Evolutionary conservation across 2,797 vertebrate species (phyloP).

Genomic region (Amblyopsis hoosieri): DNA sequence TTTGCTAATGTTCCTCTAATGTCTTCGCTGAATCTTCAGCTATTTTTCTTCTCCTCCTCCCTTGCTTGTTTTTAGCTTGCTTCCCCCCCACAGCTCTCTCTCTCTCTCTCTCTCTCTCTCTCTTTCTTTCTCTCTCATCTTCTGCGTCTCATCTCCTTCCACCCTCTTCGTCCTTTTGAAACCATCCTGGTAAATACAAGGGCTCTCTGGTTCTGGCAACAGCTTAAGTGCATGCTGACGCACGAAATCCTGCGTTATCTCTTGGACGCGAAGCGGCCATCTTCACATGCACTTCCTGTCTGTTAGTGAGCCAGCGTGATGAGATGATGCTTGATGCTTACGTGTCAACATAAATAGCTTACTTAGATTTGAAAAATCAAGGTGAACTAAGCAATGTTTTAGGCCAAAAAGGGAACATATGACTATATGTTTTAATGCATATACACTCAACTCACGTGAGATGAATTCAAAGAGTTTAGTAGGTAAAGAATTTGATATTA

Average conservation of each 20-base stretch:
- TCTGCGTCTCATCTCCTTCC: not conserved
- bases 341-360: too few relatives aligned
- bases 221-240: constrained; percentile 40
- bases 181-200: constrained; percentile 7
- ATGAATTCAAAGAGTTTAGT: too few relatives aligned
- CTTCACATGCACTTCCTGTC: too few relatives aligned
- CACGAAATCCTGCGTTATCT: constrained; percentile 21
- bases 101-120: constrained; percentile 25
- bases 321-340: too few relatives aligned
- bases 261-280: constrained; percentile 4
- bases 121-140: constrained; percentile 14
- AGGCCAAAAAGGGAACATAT: too few relatives aligned
- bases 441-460: too few relatives aligned
- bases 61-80: not conserved
- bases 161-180: not conserved
- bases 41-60: constrained; percentile 10
- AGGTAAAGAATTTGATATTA: too few relatives aligned
- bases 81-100: constrained; percentile 18
- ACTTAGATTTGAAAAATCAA: too few relatives aligned
- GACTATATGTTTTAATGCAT: too few relatives aligned
- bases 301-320: too few relatives aligned
- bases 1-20: not conserved
- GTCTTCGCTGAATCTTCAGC: not conserved
- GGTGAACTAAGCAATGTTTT: too few relatives aligned
- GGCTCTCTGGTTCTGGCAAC: constrained; percentile 42